Evolutionary conservation across 2,797 vertebrate species (phyloP).

Genomic region (Synaphobranchus kaupii): DNA sequence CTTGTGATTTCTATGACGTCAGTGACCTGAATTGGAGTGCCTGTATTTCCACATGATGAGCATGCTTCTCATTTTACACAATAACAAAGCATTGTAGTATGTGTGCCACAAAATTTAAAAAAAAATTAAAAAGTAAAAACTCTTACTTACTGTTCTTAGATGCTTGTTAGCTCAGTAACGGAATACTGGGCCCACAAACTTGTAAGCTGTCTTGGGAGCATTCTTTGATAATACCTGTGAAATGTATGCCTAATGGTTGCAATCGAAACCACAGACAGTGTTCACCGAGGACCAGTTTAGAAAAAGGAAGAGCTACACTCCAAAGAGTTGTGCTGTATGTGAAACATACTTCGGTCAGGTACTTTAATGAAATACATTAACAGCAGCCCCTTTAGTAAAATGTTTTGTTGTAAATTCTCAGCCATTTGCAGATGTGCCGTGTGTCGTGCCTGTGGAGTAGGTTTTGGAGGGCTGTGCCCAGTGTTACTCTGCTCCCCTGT

Average conservation of each 20-base stretch:
- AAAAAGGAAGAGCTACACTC: no score
- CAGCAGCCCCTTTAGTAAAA: background rate
- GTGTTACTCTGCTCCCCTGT: conserved; percentile 46
- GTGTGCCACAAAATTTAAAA: background rate
- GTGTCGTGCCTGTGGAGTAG: no score
- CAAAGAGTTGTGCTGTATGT: no score
- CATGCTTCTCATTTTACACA: no score
- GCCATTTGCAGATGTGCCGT: no score
- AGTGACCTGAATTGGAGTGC: background rate
- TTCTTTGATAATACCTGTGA: background rate
- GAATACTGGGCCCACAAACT: background rate
- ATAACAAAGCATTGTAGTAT: no score
- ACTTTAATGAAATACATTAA: no score
- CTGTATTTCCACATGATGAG: background rate
- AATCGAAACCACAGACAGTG: background rate
- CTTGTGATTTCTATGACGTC: background rate
- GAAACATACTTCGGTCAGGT: no score
- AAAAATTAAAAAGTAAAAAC: background rate
- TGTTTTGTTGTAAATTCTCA: no score
- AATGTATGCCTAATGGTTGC: background rate
- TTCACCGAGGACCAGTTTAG: background rate
- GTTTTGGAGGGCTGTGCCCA: no score
- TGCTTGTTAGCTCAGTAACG: background rate
- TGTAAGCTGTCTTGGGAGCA: background rate
- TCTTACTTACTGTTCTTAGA: background rate